Evolutionary conservation across 1,140 invertebrate species (phyloP), one percentile per base, ranked within the genome.

Genomic region (Adoxophyes honmai): DNA sequence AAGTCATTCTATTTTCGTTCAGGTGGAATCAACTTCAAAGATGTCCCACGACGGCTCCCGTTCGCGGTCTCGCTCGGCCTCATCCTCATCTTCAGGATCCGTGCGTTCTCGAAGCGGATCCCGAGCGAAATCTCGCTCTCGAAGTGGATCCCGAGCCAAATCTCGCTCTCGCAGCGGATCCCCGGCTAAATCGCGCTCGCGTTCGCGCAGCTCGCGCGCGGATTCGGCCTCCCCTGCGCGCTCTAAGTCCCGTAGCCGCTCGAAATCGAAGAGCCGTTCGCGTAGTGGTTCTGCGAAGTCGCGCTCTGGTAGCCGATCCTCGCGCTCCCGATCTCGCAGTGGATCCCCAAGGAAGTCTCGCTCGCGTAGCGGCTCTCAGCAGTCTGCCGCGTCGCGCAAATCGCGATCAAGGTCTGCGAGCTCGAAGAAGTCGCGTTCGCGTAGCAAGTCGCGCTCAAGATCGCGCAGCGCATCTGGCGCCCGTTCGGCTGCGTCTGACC

Each of bases 21-120:
- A 85, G 81, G 75, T 65, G 13, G 78, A 63, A 4, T 81, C 79
- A 7, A 66, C 67, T 7, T 72, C 74, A 1, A 80, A 70, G 53
- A 82, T 81, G 81, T 84, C 81, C 0, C 72, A 69, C 34, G 76
- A 81, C 39, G 73, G 81, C 0, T 78, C 81, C 13, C 48, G 48
- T 1, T 33, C 21, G 4, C n/a, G 48, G 16, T 52, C 48, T 1
- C 48, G 48, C 21, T 52, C 48, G 18, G 13, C 21, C 1, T 34
- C 48, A 1, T 15, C 21, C 7, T 52, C 48, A 3, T 28, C 21
- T 2, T 28, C 28, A 33, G 48, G 10, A 11, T 11, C 48, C n/a
- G 36, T 4, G 14, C 15, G 37, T 11, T 13, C 69, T 13, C 55
- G 60, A 13, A 70, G 67, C 34, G 52, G 57, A 5, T 70, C 71